These are phyloP conservation scores for Kudoa iwatai DNA, from an alignment of 30 jellyfish, hydroid and myxozoan genomes.

Conservation along the genomic window DNA sequence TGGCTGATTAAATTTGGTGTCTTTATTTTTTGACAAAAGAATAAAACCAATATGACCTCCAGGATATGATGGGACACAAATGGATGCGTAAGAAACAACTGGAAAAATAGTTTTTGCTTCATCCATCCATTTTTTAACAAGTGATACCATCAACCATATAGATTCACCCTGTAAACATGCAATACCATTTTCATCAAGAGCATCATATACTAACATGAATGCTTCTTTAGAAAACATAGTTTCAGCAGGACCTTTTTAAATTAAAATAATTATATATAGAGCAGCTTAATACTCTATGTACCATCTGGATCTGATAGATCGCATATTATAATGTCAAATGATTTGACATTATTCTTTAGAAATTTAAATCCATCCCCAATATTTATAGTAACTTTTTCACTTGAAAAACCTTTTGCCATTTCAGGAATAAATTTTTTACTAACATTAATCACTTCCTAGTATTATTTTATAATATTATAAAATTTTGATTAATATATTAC, in stretches of 20 bases:
- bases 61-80: slow-evolving; percentile 54
- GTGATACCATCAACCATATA: slow-evolving; percentile 16
- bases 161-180: slow-evolving; percentile 68
- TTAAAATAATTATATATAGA: too few species aligned
- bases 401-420: slow-evolving; percentile 31
- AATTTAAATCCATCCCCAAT: slow-evolving; percentile 48
- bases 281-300: too few species aligned
- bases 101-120: slow-evolving; percentile 23
- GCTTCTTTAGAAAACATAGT: slow-evolving; percentile 27
- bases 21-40: slow-evolving; percentile 17
- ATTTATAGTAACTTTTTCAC: slow-evolving; percentile 11
- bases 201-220: slow-evolving; percentile 19
- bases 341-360: slow-evolving; percentile 12
- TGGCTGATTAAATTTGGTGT: too few species aligned
- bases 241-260: slow-evolving; percentile 93
- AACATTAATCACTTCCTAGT: slow-evolving; percentile 16
- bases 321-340: slow-evolving; percentile 45
- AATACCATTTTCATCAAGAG: slow-evolving; percentile 36
- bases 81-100: slow-evolving; percentile 14
- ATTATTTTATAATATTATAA: not conserved
- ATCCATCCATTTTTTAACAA: slow-evolving; percentile 8
- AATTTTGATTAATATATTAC: slow-evolving; percentile 1
- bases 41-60: slow-evolving; percentile 73
- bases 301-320: slow-evolving; percentile 85
- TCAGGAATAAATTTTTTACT: slow-evolving; percentile 16